Evolutionary conservation across 2,797 vertebrate species (phyloP).

Genomic region (Leontopithecus rosalia): DNA sequence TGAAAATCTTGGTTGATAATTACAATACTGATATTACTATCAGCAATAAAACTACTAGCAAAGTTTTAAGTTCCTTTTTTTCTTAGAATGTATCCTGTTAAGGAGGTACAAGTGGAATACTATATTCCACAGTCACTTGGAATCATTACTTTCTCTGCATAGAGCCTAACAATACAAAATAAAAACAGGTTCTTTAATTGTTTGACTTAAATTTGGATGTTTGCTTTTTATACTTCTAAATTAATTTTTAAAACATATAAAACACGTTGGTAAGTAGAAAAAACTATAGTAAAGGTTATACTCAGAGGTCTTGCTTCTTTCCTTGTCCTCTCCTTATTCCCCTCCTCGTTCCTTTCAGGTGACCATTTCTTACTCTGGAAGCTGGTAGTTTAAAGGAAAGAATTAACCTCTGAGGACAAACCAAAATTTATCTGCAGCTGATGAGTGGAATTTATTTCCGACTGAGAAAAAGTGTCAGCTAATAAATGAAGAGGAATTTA

Average conservation of each 20-base stretch:
- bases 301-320: background rate
- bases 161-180: background rate
- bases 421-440: background rate
- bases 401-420: constrained; percentile 32
- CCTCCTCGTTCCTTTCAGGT: background rate
- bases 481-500: constrained; percentile 30
- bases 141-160: constrained; percentile 34
- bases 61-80: background rate
- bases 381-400: background rate
- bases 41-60: background rate
- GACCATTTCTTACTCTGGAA: background rate
- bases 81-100: background rate
- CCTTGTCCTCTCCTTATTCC: background rate
- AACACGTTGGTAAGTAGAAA: background rate
- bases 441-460: background rate
- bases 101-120: background rate
- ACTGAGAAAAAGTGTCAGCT: constrained; percentile 10
- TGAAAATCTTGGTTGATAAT: constrained; percentile 13
- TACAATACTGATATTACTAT: background rate
- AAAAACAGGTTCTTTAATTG: background rate
- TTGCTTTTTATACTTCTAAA: background rate
- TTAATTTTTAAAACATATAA: background rate
- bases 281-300: background rate
- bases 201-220: background rate
- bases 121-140: background rate